Evolutionary conservation across 2,888 invertebrate species (phyloP), one percentile per base, ranked within the genome.

Genomic region (Pammene fasciana): DNA sequence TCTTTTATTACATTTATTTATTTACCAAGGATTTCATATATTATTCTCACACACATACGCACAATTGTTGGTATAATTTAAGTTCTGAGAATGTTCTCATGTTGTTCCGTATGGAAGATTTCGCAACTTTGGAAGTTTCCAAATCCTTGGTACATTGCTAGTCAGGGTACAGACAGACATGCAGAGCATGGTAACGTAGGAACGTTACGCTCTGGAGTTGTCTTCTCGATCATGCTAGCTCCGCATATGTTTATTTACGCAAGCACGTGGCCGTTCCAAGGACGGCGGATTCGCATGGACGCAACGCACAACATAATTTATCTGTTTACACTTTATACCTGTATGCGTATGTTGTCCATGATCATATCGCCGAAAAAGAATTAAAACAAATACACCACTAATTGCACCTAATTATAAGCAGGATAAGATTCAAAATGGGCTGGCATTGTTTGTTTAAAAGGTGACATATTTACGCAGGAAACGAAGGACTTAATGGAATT

Each of bases 251-350:
- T 76, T 80, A 76, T 81, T 80, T 80, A 80, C 75, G 78, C 68
- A 65, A 76, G 75, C 85, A 85, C 85, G 85, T 86, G 86, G 81
- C 79, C 43, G 78, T 80, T 79, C 78, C 84, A 86, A 85, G 85
- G 86, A 78, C 84, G 76, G 67, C 72, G 72, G 73, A 74, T 78
- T 75, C 75, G 73, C 76, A 70, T 68, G 72, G 72, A 68, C 68
- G 74, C 26, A 10, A 45, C 38, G 43, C 14, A 43, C 6, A 43
- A 11, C 18, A 7, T 26, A 41, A 54, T 38, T 60, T 55, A 62
- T 70, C 41, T 70, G 70, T 70, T 70, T 68, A 68, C 59, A 13
- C 48, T 45, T 45, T 34, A 59, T 52, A 52, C 65, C 60, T 55
- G 70, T 46, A 65, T 65, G 65, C 64, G 50, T 50, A 43, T 36